Evolutionary conservation across 2,888 invertebrate genomes (phyloP), one percentile per base, ranked within the genome.

Genomic region (Thalpophila matura): DNA sequence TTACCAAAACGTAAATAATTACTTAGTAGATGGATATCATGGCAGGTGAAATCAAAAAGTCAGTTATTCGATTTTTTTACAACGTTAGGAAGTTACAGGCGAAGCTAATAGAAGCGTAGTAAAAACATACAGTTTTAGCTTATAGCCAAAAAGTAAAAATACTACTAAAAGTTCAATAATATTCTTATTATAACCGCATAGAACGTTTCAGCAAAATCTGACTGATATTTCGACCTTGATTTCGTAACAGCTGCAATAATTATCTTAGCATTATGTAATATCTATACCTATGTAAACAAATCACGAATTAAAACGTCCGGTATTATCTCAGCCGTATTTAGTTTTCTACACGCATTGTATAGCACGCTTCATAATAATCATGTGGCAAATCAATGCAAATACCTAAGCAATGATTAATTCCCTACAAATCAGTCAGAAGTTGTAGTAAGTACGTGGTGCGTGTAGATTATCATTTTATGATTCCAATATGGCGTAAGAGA

Each of bases 331-430:
- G 37, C 18, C 18, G 24, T 38, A 45, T 33, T 14, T 22, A 26
- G 18, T 46, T 18, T 20, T 47, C n/a, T 7, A 33, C 38, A 50
- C 20, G 29, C 56, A 55, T 42, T 22, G 24, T 38, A 26, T 6
- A 29, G 16, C 35, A 55, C 18, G 38, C 37, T 37, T 50, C 37
- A 43, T 42, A 53, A 27, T 47, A 59, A 45, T 62, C 55, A 60
- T 66, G 51, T 55, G 49, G 64, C 53, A 56, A 74, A 62, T 68
- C 43, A 43, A 56, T 71, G 49, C 29, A 58, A 59, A 74, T 73
- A 35, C 49, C 45, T 50, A 9, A 29, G 53, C 53, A 27, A 31
- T 71, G 71, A 74, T 68, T 78, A 63, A 56, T 63, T 65, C 60
- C 31, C 42, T 63, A 37, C 50, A 54, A 31, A 55, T 49, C 56